These are phyloP conservation scores for Drosophila engyochracea DNA, from an alignment of 2,888 invertebrate species.

Conservation along the genomic window DNA sequence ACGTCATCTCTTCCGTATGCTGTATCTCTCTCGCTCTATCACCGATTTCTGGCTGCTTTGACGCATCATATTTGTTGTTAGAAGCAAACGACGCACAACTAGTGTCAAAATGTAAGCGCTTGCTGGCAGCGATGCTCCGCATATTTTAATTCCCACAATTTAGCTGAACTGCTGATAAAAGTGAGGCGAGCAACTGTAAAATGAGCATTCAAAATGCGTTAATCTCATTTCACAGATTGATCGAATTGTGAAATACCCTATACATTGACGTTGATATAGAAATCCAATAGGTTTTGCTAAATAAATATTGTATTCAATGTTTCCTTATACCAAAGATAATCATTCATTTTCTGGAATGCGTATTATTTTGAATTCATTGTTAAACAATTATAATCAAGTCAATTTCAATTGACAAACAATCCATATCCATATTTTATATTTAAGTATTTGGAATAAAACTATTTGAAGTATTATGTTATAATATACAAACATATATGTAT, in stretches of 20 bases:
- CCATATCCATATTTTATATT: not conserved
- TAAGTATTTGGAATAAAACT: not conserved
- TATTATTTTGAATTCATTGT: not conserved
- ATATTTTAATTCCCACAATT: constrained; percentile 42
- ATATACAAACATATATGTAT: not conserved
- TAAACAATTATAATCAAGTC: not conserved
- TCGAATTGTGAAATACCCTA: constrained; percentile 18
- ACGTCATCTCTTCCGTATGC: constrained; percentile 16
- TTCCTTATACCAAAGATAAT: not conserved
- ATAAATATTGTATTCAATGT: not conserved
- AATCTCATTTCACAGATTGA: not conserved
- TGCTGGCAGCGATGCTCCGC: constrained; percentile 13
- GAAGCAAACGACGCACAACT: constrained; percentile 6
- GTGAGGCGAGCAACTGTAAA: constrained; percentile 24
- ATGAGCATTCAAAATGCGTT: constrained; percentile 1
- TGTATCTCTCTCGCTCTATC: not conserved
- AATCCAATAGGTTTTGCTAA: not conserved
- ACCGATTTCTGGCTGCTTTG: not conserved
- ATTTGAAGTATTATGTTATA: not conserved
- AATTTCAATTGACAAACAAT: not conserved
- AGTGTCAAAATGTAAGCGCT: constrained; percentile 29
- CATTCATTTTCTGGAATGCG: not conserved
- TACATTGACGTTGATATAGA: not conserved
- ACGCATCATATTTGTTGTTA: constrained; percentile 11
- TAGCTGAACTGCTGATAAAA: constrained; percentile 38